Conservation (phyloP, 1,140 invertebrate genomes). For the Drosophila watanabei region DNA sequence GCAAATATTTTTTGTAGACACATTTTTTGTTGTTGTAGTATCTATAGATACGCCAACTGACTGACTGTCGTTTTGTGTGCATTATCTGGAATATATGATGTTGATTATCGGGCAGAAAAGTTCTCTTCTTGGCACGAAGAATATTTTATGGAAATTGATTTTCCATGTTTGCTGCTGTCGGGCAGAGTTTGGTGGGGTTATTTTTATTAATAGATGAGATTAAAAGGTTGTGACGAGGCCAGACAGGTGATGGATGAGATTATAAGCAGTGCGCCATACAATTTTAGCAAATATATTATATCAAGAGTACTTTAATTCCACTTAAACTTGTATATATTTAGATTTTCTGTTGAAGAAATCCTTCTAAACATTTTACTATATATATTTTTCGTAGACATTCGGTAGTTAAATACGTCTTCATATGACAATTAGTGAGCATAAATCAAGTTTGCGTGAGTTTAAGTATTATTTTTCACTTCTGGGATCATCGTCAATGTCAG, state of each 20-base stretch:
- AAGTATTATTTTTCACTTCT: conserved; percentile 38
- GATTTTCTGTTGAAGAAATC: background rate
- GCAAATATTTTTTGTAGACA: conserved; percentile 36
- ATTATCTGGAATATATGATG: conserved; percentile 40
- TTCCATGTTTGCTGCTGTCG: conserved; percentile 16
- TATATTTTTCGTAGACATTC: background rate
- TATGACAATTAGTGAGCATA: conserved; percentile 45
- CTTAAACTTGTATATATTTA: background rate
- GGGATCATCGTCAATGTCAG: conserved; percentile 36
- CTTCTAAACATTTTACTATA: background rate
- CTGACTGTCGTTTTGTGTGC: conserved; percentile 24
- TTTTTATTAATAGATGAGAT: conserved; percentile 21
- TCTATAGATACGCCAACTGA: conserved; percentile 39
- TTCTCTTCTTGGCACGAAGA: conserved; percentile 6
- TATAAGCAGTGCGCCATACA: background rate
- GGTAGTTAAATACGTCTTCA: conserved; percentile 21
- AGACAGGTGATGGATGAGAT: conserved; percentile 14
- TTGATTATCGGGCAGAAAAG: conserved; percentile 28
- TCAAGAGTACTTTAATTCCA: background rate
- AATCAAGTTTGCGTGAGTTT: conserved; percentile 46
- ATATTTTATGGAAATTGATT: conserved; percentile 44
- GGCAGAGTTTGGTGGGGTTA: conserved; percentile 5
- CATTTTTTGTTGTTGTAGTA: conserved; percentile 15
- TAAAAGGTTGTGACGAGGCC: conserved; percentile 14
- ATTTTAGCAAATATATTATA: background rate